Percentiles rank a stretch among this genome's conserved stretches.
Evolutionary conservation across 2,797 vertebrate species (phyloP).

Genomic region (Mallotus villosus): DNA sequence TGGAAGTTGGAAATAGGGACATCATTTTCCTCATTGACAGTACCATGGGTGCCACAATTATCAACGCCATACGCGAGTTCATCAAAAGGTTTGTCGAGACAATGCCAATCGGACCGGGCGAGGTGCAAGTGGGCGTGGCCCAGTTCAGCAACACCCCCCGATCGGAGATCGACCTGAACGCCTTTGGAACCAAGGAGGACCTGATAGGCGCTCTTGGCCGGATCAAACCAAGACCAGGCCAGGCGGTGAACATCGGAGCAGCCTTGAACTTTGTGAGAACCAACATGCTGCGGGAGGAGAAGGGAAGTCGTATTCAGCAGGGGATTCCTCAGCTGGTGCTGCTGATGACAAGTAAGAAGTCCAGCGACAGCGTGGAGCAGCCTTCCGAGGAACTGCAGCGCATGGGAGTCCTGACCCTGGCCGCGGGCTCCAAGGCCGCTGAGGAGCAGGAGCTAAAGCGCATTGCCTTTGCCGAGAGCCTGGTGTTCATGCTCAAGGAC

Average conservation of each 20-base stretch:
- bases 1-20: slow-evolving; percentile 87
- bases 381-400: slow-evolving; percentile 73
- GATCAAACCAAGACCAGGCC: slow-evolving; percentile 71
- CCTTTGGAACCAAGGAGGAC: slow-evolving; percentile 67
- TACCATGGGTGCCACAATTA: slow-evolving; percentile 74
- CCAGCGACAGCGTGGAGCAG: slow-evolving; percentile 78
- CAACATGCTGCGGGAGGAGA: slow-evolving; percentile 78
- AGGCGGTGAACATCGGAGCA: slow-evolving; percentile 79
- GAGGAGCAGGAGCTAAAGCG: slow-evolving; percentile 76
- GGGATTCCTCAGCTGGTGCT: slow-evolving; percentile 85
- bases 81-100: slow-evolving; percentile 79
- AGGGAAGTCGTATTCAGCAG: slow-evolving; percentile 79
- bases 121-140: slow-evolving; percentile 86
- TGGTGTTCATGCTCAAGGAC: slow-evolving; percentile 74
- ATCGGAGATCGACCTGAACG: slow-evolving; percentile 85
- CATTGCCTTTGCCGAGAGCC: slow-evolving; percentile 75
- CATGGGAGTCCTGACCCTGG: slow-evolving; percentile 80
- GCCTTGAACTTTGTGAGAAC: slow-evolving; percentile 84
- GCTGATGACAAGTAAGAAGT: slow-evolving; percentile 85
- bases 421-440: slow-evolving; percentile 74
- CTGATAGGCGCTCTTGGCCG: slow-evolving; percentile 63
- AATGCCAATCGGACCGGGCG: slow-evolving; percentile 86
- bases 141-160: slow-evolving; percentile 77
- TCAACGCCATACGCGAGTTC: slow-evolving; percentile 83
- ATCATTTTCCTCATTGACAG: slow-evolving; percentile 95